Evolutionary conservation across 1,140 invertebrate species (phyloP).

Genomic region (Eriosoma lanigerum): DNA sequence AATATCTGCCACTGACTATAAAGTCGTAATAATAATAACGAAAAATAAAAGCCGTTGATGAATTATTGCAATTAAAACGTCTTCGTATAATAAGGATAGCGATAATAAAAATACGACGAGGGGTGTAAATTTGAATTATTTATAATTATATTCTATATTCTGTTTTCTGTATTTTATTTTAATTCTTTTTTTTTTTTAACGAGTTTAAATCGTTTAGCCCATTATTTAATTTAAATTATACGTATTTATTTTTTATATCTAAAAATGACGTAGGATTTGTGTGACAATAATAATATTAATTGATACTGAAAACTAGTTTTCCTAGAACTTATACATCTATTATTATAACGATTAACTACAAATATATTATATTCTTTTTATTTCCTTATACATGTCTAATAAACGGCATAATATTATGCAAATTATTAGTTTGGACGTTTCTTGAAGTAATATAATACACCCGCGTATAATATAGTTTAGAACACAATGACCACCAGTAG

Average conservation of each 20-base stretch:
- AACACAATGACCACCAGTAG: background rate
- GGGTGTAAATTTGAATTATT: no score
- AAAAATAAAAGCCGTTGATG: background rate
- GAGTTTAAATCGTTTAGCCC: no score
- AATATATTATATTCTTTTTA: background rate
- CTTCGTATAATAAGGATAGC: background rate
- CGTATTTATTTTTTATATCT: no score
- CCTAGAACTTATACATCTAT: no score
- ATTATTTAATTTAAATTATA: no score
- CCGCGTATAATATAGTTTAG: background rate
- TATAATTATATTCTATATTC: no score
- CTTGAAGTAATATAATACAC: constrained; percentile 10
- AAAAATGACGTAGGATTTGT: no score
- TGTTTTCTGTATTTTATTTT: no score
- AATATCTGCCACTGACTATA: background rate
- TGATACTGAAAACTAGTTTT: no score
- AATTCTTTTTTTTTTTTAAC: no score
- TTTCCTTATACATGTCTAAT: background rate
- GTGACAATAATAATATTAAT: no score
- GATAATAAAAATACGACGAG: no score
- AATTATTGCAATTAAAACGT: constrained; percentile 10
- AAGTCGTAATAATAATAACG: background rate
- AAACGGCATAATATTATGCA: background rate
- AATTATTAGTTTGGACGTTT: background rate
- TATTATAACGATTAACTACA: background rate